These are phyloP conservation scores for Pithecia hirsuta DNA, from an alignment of 2,797 vertebrate genomes.

Conservation along the genomic window DNA sequence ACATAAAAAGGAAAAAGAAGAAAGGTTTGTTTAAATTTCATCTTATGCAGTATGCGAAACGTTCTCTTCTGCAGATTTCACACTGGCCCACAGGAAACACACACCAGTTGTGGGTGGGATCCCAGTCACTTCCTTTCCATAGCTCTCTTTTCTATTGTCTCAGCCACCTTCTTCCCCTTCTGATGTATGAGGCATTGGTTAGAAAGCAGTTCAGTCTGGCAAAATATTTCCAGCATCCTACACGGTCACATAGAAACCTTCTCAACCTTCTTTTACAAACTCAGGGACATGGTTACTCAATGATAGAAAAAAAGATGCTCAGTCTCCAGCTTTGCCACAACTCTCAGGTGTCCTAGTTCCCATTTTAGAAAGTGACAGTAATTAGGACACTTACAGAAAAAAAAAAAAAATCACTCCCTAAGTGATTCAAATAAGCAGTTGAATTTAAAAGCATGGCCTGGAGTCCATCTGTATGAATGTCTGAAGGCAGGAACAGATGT, in stretches of 20 bases:
- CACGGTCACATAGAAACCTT: not conserved
- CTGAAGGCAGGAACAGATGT: not conserved
- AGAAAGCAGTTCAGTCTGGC: too few species aligned
- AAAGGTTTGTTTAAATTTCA: not conserved
- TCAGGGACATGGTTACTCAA: not conserved
- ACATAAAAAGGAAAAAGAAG: not conserved
- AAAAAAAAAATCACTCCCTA: not conserved
- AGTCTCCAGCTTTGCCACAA: not conserved
- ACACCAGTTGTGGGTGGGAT: not conserved
- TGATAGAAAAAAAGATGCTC: not conserved
- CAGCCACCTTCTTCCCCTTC: not conserved
- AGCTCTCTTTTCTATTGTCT: not conserved
- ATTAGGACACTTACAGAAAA: not conserved
- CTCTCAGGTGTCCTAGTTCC: not conserved
- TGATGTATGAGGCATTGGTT: not conserved
- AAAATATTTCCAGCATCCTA: not conserved
- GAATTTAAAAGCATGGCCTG: not conserved
- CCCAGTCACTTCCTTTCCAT: accelerated
- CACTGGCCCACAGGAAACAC: not conserved
- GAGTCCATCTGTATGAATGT: not conserved
- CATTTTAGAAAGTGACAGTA: not conserved
- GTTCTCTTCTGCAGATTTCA: not conserved
- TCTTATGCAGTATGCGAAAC: not conserved
- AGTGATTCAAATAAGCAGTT: not conserved
- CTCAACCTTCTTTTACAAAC: not conserved